Evolutionary conservation across 2,888 invertebrate genomes (phyloP), one percentile per base, ranked within the genome.

Genomic region (Drosophila siamana): DNA sequence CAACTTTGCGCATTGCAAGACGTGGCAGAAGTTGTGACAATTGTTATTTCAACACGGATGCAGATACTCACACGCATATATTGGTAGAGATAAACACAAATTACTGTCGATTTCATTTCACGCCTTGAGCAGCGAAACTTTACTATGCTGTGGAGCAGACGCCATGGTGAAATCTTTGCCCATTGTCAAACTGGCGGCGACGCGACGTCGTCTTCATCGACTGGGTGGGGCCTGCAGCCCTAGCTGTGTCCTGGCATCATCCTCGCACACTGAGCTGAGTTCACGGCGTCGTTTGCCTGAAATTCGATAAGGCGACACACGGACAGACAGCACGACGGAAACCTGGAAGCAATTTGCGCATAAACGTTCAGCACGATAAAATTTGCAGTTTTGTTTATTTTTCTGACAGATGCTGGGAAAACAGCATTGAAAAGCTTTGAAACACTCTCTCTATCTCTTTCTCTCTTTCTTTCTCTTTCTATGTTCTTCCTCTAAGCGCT

Each of bases 381-480:
- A 89, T 87, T 86, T 78, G 75, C 87, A 89, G 89, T 87, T 89
- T 79, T 87, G 88, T 88, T 89, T 89, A 89, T 89, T 89, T 88
- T 83, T 69, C 80, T 83, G 88, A 83, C 89, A 88, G 88, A 80
- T 85, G 77, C 73, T 78, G 73, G 36, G 56, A 70, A 62, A 70
- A 64, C 36, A 64, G 69, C 73, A 65, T 51, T 65, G 63, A 59
- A 64, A 76, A 69, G 67, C 71, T 68, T 69, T 54, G 63, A 55
- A 72, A 70, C 66, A 19, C 1, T 2, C 19, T 28, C 28, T n/a
- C n/a, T n/a, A n/a, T n/a, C n/a, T n/a, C n/a, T n/a, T n/a, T n/a
- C n/a, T n/a, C n/a, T n/a, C n/a, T n/a, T n/a, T n/a, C n/a, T n/a
- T n/a, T n/a, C n/a, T n/a, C n/a, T n/a, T n/a, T n/a, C n/a, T 75